Base-by-base conservation (phyloP, 23 tunicate species). In the Styela clava region DNA sequence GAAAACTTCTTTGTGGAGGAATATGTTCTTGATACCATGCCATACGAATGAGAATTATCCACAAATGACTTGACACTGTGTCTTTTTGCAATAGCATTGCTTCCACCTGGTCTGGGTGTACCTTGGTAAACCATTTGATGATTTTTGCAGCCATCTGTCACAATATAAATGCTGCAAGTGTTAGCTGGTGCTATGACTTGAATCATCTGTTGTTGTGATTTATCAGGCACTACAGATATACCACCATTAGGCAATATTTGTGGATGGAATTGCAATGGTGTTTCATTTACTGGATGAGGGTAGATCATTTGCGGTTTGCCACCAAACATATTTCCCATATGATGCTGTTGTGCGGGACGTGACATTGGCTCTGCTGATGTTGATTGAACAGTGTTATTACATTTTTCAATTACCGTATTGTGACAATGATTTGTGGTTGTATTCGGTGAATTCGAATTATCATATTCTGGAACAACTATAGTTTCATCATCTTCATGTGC, bases 401-500 rank as follows among this genome's bases (percentile, higher is more conserved):
- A 44, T 12, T 44, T 44, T 44, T 44, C 12, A 5, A 44, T 12
- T 5, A 44, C 56, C 9, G 56, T 44, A 12, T 12, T 44, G 12
- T 44, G 56, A 44, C 56, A 5, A 5, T 44, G 56, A 44, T 71
- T 7, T 24, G 9, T 3, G 9, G 7, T 71, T 26, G 32, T 16
- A 18, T 20, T 12, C 16, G 77, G 3, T 16, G 5, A 3, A 16
- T 30, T 71, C 3, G 34, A 26, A 3, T 22, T 5, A 76, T 44
- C 81, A 36, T 36, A 27, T 21, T 44, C 65, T 1, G 52, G 23
- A 12, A 26, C 31, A 1, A 76, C 52, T 26, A 76, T 44, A n/a
- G 52, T 76, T 25, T 36, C 52, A 26, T 76, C 64, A 33, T 44
- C 26, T 44, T 76, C 81, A 29, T 51, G 81, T 7, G 81, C 64